Evolutionary conservation across 2,888 invertebrate species (phyloP).

Genomic region (Microctonus hyperodae): DNA sequence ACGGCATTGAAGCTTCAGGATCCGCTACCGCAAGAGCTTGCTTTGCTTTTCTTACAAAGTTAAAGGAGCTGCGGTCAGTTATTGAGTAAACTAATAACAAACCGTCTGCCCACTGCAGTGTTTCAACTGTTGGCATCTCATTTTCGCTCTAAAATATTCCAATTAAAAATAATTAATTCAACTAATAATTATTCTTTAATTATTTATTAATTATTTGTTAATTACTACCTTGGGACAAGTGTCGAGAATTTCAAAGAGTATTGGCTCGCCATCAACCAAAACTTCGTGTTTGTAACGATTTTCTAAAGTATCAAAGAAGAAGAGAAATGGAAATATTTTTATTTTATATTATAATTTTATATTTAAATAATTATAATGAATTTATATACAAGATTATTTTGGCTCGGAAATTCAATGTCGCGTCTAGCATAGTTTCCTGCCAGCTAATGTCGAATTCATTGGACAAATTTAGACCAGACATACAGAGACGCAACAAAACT

Average conservation of each 20-base stretch:
- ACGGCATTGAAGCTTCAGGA: conserved; percentile 76
- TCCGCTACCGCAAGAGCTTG: conserved; percentile 66
- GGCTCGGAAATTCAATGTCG: conserved; percentile 49
- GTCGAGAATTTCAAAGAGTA: conserved; percentile 90
- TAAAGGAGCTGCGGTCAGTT: conserved; percentile 85
- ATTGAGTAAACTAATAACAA: conserved; percentile 89
- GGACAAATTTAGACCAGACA: conserved; percentile 56
- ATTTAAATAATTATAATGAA: conserved; percentile 11
- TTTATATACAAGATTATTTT: conserved; percentile 5
- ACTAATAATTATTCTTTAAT: too few relatives aligned
- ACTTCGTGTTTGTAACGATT: conserved; percentile 91
- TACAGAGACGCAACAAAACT: conserved; percentile 38
- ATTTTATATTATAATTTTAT: background rate
- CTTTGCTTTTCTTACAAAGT: conserved; percentile 80
- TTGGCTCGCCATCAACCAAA: conserved; percentile 86
- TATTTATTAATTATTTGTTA: background rate
- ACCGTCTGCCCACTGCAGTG: conserved; percentile 90
- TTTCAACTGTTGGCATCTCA: conserved; percentile 77
- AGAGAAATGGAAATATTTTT: background rate
- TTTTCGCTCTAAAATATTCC: conserved; percentile 69
- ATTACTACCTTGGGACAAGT: conserved; percentile 80
- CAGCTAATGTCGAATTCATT: conserved; percentile 58
- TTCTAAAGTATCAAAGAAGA: conserved; percentile 77
- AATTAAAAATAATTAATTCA: conserved; percentile 11
- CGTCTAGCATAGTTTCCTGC: conserved; percentile 45